A percentile compares a stretch with the other conserved stretches of the same genome.
Conservation (phyloP, 1,140 invertebrate genomes). For the Aricia agestis region DNA sequence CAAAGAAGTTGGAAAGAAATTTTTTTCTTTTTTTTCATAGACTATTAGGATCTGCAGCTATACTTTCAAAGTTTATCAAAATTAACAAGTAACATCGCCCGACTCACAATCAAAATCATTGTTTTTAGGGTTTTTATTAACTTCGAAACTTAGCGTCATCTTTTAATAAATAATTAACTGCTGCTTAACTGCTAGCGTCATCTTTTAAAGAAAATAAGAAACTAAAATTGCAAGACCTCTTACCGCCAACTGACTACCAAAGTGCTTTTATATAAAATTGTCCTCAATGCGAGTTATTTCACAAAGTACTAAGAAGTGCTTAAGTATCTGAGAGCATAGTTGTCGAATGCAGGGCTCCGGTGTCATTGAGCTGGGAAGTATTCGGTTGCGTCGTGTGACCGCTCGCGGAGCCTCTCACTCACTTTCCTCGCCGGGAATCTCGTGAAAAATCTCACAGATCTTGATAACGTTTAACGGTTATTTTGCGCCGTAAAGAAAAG, state of each 20-base stretch:
- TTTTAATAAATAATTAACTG: too few species aligned
- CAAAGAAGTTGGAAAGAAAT: too few species aligned
- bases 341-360: slow-evolving; percentile 31
- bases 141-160: too few species aligned
- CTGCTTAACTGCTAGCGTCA: too few species aligned
- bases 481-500: background rate
- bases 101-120: too few species aligned
- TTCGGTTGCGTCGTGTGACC: slow-evolving; percentile 33
- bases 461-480: background rate
- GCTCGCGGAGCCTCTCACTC: slow-evolving; percentile 16
- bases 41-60: too few species aligned
- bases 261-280: background rate
- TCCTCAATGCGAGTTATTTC: background rate
- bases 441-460: slow-evolving; percentile 17
- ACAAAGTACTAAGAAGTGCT: background rate
- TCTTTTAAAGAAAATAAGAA: too few species aligned
- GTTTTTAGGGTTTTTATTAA: too few species aligned
- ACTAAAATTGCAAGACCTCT: too few species aligned
- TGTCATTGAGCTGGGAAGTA: slow-evolving; percentile 49
- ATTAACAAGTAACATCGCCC: too few species aligned
- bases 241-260: background rate
- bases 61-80: too few species aligned
- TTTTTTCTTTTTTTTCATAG: too few species aligned
- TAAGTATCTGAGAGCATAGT: slow-evolving; percentile 7
- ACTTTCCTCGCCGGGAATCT: slow-evolving; percentile 17